A percentile compares a stretch with the other conserved stretches of the same genome.
Evolutionary conservation across 2,888 invertebrate genomes (phyloP).

Genomic region (Sclerodermus sp.): DNA sequence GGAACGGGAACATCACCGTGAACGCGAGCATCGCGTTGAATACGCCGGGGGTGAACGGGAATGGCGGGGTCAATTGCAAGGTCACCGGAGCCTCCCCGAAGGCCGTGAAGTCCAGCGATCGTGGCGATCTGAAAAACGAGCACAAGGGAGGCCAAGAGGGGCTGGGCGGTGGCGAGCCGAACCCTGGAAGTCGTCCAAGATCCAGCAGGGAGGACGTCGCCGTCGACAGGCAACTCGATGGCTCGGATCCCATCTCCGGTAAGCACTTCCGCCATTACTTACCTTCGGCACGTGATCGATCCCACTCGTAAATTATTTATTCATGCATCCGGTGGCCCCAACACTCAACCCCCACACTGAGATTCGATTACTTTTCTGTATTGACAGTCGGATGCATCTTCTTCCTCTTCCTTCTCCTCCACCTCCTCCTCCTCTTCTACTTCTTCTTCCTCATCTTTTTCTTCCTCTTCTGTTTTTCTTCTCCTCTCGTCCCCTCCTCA

Average conservation of each 20-base stretch:
- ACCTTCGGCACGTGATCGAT: slow-evolving; percentile 20
- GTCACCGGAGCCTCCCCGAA: slow-evolving; percentile 22
- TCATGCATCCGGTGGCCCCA: no score
- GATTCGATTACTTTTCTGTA: no score
- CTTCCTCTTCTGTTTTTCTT: no score
- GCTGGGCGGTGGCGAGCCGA: slow-evolving; percentile 26
- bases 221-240: slow-evolving; percentile 40
- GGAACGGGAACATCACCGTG: slow-evolving; percentile 34
- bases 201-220: slow-evolving; percentile 26
- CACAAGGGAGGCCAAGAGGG: slow-evolving; percentile 37
- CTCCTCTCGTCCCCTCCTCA: no score
- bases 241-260: slow-evolving; percentile 42
- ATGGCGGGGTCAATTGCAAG: slow-evolving; percentile 31
- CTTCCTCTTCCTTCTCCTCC: no score
- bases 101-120: slow-evolving; percentile 34
- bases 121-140: slow-evolving; percentile 24
- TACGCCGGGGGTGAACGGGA: slow-evolving; percentile 10
- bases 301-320: slow-evolving; percentile 32
- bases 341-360: no score
- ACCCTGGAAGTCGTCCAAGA: slow-evolving; percentile 35
- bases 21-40: slow-evolving; percentile 37
- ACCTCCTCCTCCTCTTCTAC: no score
- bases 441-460: no score
- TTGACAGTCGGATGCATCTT: no score
- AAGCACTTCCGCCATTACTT: slow-evolving; percentile 34